These are phyloP conservation scores for Dendroctonus valens DNA, from an alignment of 1,140 invertebrate species.

Conservation along the genomic window DNA sequence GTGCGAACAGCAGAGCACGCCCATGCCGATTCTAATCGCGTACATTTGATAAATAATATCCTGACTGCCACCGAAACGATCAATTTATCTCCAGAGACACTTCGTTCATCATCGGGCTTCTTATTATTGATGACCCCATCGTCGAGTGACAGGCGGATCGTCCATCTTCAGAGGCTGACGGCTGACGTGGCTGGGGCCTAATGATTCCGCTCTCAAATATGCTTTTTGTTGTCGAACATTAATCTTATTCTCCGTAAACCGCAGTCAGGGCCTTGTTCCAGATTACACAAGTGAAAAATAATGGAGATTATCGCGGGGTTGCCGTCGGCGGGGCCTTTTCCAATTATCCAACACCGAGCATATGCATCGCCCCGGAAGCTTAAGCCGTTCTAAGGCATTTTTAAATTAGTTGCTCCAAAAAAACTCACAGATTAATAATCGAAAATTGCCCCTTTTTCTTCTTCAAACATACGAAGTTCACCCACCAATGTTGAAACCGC, in stretches of 20 bases:
- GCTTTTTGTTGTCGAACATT: constrained; percentile 29
- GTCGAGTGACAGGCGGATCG: constrained; percentile 14
- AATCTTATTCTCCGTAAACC: constrained; percentile 21
- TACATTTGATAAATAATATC: constrained; percentile 16
- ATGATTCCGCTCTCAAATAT: constrained; percentile 28
- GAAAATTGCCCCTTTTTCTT: no score
- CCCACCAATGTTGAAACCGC: no score
- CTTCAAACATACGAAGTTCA: no score
- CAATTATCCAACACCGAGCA: not conserved
- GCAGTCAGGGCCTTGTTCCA: constrained; percentile 18
- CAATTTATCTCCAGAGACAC: constrained; percentile 24
- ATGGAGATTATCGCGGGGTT: constrained; percentile 11
- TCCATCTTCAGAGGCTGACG: constrained; percentile 19
- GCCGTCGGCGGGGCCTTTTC: not conserved
- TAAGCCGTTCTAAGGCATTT: no score
- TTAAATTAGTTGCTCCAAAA: no score
- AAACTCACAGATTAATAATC: no score
- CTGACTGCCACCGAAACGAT: constrained; percentile 24
- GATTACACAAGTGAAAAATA: constrained; percentile 18
- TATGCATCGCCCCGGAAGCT: no score
- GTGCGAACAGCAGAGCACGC: not conserved
- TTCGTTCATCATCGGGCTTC: constrained; percentile 23
- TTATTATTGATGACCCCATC: constrained; percentile 30
- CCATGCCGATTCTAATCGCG: not conserved
- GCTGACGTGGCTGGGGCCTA: constrained; percentile 17